Conservation (phyloP, 1,140 invertebrate genomes). For the Geopemphigus sp. region DNA sequence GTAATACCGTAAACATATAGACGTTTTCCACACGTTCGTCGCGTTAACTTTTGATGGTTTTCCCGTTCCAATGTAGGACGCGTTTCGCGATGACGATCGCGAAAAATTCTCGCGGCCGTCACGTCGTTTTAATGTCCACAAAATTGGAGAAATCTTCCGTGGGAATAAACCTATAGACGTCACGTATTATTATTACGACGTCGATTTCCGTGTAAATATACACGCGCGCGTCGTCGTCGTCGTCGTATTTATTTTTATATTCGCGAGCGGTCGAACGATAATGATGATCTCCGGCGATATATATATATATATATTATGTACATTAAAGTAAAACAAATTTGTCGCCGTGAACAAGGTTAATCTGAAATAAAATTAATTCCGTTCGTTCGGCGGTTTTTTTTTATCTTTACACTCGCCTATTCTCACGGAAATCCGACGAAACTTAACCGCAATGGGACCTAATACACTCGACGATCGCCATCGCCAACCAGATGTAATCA, state of each 20-base stretch:
- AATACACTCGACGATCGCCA: neutral
- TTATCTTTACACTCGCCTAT: neutral
- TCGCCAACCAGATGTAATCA: too few relatives aligned
- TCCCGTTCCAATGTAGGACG: neutral
- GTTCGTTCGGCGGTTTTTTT: too few relatives aligned
- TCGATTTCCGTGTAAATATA: neutral
- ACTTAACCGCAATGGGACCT: neutral
- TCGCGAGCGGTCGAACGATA: too few relatives aligned
- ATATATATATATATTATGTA: neutral
- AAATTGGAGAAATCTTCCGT: constrained; percentile 5
- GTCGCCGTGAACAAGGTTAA: neutral
- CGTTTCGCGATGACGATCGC: neutral
- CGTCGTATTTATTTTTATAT: too few relatives aligned
- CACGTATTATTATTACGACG: neutral
- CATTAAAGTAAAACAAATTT: neutral
- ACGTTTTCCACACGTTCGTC: neutral
- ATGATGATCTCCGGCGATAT: neutral
- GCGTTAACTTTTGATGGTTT: constrained; percentile 3
- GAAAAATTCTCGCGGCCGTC: constrained; percentile 5
- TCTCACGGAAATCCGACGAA: neutral
- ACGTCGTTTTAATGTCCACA: constrained; percentile 4
- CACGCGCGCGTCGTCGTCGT: neutral
- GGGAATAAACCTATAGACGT: neutral
- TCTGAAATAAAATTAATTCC: neutral
- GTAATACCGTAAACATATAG: neutral